These are phyloP conservation scores for Dicranocentrus wangi DNA, from an alignment of 2,888 invertebrate genomes.

Conservation along the genomic window DNA sequence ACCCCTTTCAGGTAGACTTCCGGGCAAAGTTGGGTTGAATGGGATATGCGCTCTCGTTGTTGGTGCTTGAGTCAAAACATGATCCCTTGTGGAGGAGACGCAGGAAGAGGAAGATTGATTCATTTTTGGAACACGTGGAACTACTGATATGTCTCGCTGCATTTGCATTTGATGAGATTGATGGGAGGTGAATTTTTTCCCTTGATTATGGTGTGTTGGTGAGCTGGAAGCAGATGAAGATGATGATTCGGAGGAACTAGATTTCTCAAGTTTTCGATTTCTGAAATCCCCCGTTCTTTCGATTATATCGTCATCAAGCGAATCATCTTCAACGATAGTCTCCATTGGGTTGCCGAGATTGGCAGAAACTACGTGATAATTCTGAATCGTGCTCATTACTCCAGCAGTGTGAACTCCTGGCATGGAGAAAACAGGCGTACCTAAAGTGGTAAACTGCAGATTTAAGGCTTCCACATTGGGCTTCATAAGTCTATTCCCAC, in stretches of 20 bases:
- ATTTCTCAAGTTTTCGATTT: neutral
- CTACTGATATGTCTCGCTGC: neutral
- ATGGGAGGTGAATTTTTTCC: too few species aligned
- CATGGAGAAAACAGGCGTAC: constrained; percentile 29
- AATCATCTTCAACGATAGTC: constrained; percentile 45
- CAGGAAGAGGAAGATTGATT: neutral
- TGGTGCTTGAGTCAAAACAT: constrained; percentile 29
- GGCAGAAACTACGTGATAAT: constrained; percentile 39
- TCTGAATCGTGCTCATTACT: constrained; percentile 28
- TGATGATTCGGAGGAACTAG: neutral
- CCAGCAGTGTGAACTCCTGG: constrained; percentile 52
- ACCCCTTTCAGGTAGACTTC: constrained; percentile 38
- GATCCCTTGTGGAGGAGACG: constrained; percentile 46
- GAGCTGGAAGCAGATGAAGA: neutral
- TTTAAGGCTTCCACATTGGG: constrained; percentile 29
- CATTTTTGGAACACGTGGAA: too few species aligned
- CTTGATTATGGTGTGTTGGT: too few species aligned
- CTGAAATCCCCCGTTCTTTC: too few species aligned
- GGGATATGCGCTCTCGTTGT: constrained; percentile 44
- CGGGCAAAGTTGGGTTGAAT: constrained; percentile 59
- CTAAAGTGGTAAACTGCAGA: constrained; percentile 36
- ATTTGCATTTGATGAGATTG: too few species aligned
- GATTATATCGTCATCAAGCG: neutral
- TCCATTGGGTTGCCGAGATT: constrained; percentile 54
- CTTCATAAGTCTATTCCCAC: neutral